Conservation (phyloP, 2,113 vertebrate genomes). For the Naja naja region DNA sequence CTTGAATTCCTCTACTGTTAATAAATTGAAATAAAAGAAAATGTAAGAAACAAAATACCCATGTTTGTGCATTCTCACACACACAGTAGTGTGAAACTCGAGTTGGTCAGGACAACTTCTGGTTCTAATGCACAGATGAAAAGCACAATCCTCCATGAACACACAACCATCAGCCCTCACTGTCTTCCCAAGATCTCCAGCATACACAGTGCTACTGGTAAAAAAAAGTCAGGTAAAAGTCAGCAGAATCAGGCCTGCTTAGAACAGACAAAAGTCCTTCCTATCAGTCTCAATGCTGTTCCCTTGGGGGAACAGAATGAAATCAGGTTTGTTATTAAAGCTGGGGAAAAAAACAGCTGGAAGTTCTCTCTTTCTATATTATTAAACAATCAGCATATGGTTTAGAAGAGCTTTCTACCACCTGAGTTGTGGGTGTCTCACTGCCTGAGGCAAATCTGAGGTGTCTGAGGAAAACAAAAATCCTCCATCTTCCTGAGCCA, state of each 20-base stretch:
- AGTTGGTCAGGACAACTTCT: background rate
- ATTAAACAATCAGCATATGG: slow-evolving; percentile 18
- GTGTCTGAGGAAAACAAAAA: background rate
- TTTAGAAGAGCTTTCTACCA: background rate
- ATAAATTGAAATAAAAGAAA: background rate
- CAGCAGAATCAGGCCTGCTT: background rate
- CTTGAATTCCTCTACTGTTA: background rate
- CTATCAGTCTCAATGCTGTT: background rate
- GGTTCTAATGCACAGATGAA: background rate
- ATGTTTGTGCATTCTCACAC: background rate
- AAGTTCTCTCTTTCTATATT: slow-evolving; percentile 6
- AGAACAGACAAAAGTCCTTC: background rate
- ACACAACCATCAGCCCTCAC: background rate
- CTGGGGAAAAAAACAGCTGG: slow-evolving; percentile 1
- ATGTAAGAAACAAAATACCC: background rate
- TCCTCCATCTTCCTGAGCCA: background rate
- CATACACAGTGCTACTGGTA: background rate
- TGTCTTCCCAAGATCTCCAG: background rate
- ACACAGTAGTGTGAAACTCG: background rate
- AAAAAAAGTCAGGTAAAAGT: background rate
- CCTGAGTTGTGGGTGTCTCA: slow-evolving; percentile 5
- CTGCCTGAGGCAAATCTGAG: background rate
- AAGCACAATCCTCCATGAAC: background rate
- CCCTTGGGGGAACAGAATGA: background rate
- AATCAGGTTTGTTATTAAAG: slow-evolving; percentile 4